Evolutionary conservation across 2,797 vertebrate genomes (phyloP), one percentile per base, ranked within the genome.

Genomic region (Acipenser ruthenus): DNA sequence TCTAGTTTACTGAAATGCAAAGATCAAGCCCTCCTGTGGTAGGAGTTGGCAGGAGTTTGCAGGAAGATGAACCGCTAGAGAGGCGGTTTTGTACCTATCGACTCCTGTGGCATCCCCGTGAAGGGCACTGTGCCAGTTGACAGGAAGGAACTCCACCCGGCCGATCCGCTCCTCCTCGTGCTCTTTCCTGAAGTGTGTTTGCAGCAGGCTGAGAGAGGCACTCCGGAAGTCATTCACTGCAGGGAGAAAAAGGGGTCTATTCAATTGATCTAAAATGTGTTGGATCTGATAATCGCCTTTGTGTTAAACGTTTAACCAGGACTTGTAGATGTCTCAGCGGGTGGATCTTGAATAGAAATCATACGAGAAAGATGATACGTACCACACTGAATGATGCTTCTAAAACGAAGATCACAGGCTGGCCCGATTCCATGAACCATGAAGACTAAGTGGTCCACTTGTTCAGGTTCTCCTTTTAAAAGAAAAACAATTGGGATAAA

Each of bases 371-470:
- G 23, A 47, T 23, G 8, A 9, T 62, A 78, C 85, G 74, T 76
- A 89, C 84, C 95, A 56, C 95, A 97, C 73, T 97, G 94, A 66
- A 97, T 87, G 67, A 97, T 95, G 79, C 86, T 96, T 6, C 84
- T 78, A 72, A 89, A 97, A 59, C 94, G 87, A 8, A 91, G 80
- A 79, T 97, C 86, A 49, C 86, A 91, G 0, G 94, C 94, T 1
- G 95, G 95, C 50, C 95, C 95, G 8, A 97, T 97, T 1, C 95
- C 95, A 49, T 96, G 95, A 50, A 97, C 94, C 86, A 97, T 93
- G 8, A 96, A 97, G 65, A 97, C 93, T 72, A 97, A 84, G 67
- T 97, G 95, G 70, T 97, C 94, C 13, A 97, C 91, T 62, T 92
- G 88, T 63, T 88, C 86, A 0, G 94, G 91, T 74, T 97, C 95